Evolutionary conservation across 1,140 invertebrate species (phyloP).

Genomic region (Sinonovacula constricta): DNA sequence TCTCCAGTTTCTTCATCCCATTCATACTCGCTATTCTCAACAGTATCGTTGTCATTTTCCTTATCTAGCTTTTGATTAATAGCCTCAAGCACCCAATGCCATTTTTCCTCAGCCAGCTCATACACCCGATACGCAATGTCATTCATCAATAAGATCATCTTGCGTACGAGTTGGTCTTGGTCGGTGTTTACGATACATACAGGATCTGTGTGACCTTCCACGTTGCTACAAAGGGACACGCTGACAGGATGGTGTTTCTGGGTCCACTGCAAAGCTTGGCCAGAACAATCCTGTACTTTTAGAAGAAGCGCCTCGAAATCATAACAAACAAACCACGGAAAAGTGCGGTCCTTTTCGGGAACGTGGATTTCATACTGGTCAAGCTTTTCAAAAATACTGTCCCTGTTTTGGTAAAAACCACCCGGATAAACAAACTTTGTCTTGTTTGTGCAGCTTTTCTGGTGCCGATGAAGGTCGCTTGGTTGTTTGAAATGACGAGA

Average conservation of each 20-base stretch:
- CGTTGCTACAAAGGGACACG: slow-evolving; percentile 19
- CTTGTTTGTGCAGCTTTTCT: neutral
- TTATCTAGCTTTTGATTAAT: neutral
- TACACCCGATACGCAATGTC: neutral
- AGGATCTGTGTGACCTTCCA: neutral
- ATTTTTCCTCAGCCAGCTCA: neutral
- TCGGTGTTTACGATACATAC: neutral
- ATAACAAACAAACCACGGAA: slow-evolving; percentile 23
- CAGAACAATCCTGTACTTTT: slow-evolving; percentile 1
- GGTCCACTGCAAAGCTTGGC: neutral
- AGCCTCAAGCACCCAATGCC: neutral
- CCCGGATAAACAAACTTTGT: slow-evolving; percentile 10
- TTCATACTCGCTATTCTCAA: neutral
- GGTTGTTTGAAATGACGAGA: slow-evolving; percentile 8
- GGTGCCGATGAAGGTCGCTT: neutral
- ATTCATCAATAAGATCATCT: neutral
- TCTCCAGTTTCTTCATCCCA: too few relatives aligned
- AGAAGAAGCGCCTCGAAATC: slow-evolving; percentile 24
- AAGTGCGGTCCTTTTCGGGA: neutral
- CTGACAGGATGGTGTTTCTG: slow-evolving; percentile 16
- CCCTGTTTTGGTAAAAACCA: slow-evolving; percentile 9
- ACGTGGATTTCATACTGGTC: slow-evolving; percentile 14
- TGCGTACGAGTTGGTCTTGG: neutral
- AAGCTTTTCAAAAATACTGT: slow-evolving; percentile 15
- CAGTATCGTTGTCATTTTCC: neutral